Conservation (phyloP, 2,113 vertebrate species). For the Desmodus rotundus region DNA sequence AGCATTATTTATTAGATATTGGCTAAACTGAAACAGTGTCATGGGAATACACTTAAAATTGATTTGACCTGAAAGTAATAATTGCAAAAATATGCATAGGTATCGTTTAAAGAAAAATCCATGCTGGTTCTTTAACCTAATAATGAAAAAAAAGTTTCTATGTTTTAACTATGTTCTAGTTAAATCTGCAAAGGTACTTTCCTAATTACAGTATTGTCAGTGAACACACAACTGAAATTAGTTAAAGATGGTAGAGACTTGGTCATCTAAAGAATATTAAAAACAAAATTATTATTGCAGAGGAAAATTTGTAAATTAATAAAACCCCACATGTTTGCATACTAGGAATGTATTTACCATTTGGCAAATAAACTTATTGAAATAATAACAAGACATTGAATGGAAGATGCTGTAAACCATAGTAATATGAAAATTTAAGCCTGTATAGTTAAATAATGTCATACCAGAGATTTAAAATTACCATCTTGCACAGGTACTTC, state of each 20-base stretch:
- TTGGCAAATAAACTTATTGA: not conserved
- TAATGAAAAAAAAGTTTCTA: not conserved
- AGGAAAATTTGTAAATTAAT: not conserved
- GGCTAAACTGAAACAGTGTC: not conserved
- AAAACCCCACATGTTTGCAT: not conserved
- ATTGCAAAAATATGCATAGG: not conserved
- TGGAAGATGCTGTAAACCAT: not conserved
- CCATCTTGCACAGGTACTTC: not conserved
- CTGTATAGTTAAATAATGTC: not conserved
- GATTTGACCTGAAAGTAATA: not conserved
- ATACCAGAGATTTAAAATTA: not conserved
- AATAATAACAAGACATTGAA: not conserved
- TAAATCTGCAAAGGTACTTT: not conserved
- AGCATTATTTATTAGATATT: not conserved
- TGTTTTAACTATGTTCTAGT: not conserved
- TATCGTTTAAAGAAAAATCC: not conserved
- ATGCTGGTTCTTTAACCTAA: not conserved
- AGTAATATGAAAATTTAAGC: not conserved
- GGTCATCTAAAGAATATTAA: not conserved
- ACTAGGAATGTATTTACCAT: not conserved
- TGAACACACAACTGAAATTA: not conserved
- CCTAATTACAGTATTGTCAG: not conserved
- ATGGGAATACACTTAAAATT: not conserved
- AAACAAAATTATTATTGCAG: not conserved
- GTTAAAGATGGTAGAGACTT: not conserved